Percentiles rank a stretch among this genome's conserved stretches.
Evolutionary conservation across 2,888 invertebrate species (phyloP).

Genomic region (Drosophila neotestacea): DNA sequence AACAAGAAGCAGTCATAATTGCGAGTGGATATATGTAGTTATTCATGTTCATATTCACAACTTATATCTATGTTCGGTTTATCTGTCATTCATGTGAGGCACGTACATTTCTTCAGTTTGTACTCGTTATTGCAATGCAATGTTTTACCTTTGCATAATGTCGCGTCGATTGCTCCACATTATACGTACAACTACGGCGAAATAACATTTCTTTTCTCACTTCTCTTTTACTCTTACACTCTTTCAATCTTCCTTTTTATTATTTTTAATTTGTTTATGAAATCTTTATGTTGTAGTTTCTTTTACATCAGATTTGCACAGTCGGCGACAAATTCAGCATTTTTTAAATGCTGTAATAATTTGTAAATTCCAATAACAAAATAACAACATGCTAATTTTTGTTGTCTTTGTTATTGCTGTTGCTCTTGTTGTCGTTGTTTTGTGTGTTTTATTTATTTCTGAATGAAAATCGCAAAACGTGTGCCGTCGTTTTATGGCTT

Average conservation of each 20-base stretch:
- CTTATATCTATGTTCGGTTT: constrained; percentile 15
- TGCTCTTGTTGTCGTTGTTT: constrained; percentile 6
- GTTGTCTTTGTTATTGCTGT: neutral
- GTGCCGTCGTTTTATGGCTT: constrained; percentile 16
- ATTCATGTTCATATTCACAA: constrained; percentile 17
- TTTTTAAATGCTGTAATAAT: constrained; percentile 34
- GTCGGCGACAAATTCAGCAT: constrained; percentile 19
- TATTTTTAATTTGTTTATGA: constrained; percentile 3
- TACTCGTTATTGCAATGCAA: constrained; percentile 31
- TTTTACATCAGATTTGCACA: constrained; percentile 28
- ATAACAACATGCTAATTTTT: constrained; percentile 31
- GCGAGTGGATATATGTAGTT: neutral
- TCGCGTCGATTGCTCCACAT: constrained; percentile 84
- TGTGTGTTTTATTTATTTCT: constrained; percentile 23
- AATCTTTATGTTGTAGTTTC: neutral
- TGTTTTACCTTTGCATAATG: constrained; percentile 83
- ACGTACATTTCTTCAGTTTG: constrained; percentile 58
- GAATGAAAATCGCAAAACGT: constrained; percentile 47
- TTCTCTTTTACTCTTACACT: neutral
- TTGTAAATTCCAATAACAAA: constrained; percentile 10
- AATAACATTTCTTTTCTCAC: constrained; percentile 77
- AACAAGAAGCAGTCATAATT: constrained; percentile 8
- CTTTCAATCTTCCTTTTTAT: neutral
- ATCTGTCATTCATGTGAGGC: constrained; percentile 34
- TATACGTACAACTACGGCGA: constrained; percentile 83